These are phyloP conservation scores for Tetheella fluctuosa DNA, from an alignment of 2,888 invertebrate species.

Conservation along the genomic window DNA sequence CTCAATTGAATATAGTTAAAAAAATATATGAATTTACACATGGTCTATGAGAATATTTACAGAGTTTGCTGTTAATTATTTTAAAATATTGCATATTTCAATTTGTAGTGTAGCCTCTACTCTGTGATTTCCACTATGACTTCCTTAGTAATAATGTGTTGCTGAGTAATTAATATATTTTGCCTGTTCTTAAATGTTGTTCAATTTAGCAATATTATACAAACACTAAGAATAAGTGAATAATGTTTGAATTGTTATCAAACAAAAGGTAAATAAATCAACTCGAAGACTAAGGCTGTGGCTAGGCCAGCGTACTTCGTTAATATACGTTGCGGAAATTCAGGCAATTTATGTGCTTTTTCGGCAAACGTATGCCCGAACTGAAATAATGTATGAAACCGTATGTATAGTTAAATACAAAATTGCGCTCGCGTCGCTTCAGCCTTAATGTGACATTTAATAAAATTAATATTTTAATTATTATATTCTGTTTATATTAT, in stretches of 20 bases:
- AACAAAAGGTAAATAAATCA: not conserved
- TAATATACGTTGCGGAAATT: no score
- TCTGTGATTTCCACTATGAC: constrained; percentile 6
- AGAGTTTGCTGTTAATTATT: not conserved
- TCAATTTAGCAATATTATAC: constrained; percentile 2
- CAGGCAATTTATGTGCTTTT: no score
- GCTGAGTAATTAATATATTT: not conserved
- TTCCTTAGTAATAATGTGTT: not conserved
- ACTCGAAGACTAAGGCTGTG: not conserved
- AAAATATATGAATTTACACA: no score
- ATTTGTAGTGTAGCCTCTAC: not conserved
- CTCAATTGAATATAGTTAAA: no score
- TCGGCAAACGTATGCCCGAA: no score
- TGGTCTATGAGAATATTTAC: not conserved
- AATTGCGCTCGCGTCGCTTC: no score
- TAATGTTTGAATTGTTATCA: not conserved
- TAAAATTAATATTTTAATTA: no score
- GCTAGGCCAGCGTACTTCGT: no score
- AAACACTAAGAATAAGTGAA: not conserved
- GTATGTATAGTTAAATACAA: no score
- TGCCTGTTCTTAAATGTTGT: not conserved
- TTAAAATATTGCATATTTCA: not conserved
- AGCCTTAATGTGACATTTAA: no score
- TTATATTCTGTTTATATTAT: no score
- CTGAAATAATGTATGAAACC: no score